Conservation (phyloP, 2,797 vertebrate genomes). For the Anguilla obscura region DNA sequence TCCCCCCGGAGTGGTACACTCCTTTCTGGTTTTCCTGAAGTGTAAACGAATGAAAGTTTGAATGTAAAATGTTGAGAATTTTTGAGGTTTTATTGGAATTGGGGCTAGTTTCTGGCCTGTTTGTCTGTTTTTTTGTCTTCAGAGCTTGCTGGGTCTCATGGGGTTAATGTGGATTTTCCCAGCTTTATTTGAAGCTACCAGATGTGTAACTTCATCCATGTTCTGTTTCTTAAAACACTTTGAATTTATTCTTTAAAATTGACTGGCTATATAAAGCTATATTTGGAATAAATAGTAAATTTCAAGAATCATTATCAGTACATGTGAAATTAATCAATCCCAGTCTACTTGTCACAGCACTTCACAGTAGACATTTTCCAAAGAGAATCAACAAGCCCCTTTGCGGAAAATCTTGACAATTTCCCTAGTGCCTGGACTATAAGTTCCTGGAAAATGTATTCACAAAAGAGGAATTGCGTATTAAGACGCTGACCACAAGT, state of each 20-base stretch:
- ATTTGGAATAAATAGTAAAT: not conserved
- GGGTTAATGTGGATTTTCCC: not conserved
- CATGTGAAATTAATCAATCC: not conserved
- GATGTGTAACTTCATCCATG: not conserved
- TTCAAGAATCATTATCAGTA: not conserved
- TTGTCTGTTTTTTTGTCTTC: not conserved
- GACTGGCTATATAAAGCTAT: not conserved
- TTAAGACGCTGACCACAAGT: not conserved
- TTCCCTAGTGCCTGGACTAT: not conserved
- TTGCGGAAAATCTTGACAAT: not conserved
- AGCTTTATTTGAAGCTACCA: not conserved
- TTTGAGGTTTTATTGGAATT: not conserved
- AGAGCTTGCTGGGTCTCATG: not conserved
- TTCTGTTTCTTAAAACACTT: not conserved
- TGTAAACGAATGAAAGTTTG: not conserved
- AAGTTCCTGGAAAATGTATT: not conserved
- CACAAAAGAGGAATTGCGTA: not conserved
- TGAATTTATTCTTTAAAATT: not conserved
- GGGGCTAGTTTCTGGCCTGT: not conserved
- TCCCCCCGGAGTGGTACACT: not conserved
- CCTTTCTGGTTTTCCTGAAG: not conserved
- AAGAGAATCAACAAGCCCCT: not conserved
- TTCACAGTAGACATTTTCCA: not conserved
- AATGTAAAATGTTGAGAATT: not conserved
- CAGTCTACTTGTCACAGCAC: not conserved